Percentiles rank a stretch among this genome's conserved stretches.
Evolutionary conservation across 2,888 invertebrate species (phyloP).

Genomic region (Ophioninae sp.): DNA sequence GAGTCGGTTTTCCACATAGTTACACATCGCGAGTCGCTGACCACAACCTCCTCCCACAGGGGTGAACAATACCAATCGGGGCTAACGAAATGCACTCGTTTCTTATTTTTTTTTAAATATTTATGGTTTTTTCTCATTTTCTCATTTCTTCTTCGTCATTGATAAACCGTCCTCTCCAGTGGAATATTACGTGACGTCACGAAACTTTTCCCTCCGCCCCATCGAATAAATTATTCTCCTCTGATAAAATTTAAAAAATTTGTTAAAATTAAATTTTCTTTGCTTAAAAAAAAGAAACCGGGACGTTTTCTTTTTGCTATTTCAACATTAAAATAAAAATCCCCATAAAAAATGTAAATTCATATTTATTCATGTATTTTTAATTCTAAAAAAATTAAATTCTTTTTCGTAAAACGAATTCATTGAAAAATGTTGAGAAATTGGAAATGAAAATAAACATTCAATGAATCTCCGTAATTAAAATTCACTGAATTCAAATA

Average conservation of each 20-base stretch:
- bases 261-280: not conserved
- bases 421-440: no score
- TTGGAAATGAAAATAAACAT: no score
- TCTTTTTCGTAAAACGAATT: no score
- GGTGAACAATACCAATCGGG: constrained; percentile 47
- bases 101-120: not conserved
- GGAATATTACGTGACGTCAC: not conserved
- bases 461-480: no score
- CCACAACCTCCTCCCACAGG: constrained; percentile 13
- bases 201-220: not conserved
- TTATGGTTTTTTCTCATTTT: not conserved
- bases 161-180: constrained; percentile 36
- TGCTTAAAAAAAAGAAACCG: not conserved
- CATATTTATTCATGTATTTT: no score
- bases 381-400: no score
- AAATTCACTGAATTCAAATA: no score
- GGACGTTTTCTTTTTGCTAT: no score
- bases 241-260: no score
- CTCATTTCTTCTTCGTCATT: constrained; percentile 1
- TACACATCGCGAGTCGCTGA: constrained; percentile 52
- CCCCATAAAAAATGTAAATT: no score
- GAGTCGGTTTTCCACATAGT: constrained; percentile 59
- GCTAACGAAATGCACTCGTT: constrained; percentile 58
- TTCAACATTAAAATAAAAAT: no score
- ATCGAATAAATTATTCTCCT: not conserved